Evolutionary conservation across 2,888 invertebrate genomes (phyloP).

Genomic region (Chelonus formosanus): DNA sequence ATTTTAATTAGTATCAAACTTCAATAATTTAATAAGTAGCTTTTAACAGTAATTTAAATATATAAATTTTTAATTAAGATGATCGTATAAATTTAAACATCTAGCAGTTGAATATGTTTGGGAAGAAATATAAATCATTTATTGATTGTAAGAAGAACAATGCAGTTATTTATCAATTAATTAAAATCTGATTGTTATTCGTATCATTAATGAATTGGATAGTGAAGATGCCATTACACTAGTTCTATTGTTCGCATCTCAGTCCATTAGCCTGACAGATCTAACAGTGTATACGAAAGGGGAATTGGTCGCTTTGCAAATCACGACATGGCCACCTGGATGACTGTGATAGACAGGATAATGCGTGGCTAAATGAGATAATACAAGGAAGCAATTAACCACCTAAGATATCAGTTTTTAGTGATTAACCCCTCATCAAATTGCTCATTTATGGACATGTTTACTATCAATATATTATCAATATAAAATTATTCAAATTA

Average conservation of each 20-base stretch:
- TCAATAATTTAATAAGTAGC: too few species aligned
- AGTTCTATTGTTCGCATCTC: slow-evolving; percentile 51
- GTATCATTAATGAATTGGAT: slow-evolving; percentile 22
- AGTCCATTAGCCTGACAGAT: slow-evolving; percentile 60
- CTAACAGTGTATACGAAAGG: slow-evolving; percentile 50
- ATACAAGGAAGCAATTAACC: slow-evolving; percentile 46
- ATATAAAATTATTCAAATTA: too few species aligned
- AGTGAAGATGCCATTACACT: slow-evolving; percentile 40
- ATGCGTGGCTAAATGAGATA: slow-evolving; percentile 45
- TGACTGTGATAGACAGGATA: slow-evolving; percentile 48
- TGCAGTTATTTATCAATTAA: too few species aligned
- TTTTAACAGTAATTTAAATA: too few species aligned
- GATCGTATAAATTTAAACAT: too few species aligned
- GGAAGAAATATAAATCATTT: too few species aligned
- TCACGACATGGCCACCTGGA: slow-evolving; percentile 55
- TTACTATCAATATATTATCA: too few species aligned
- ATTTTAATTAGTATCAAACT: too few species aligned
- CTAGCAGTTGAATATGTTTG: too few species aligned
- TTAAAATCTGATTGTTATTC: slow-evolving; percentile 18
- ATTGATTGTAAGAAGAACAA: too few species aligned
- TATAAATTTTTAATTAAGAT: too few species aligned
- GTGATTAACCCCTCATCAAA: slow-evolving; percentile 11
- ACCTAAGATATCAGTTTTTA: slow-evolving; percentile 31
- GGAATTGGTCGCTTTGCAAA: slow-evolving; percentile 55
- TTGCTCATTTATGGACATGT: not conserved